Evolutionary conservation across 2,797 vertebrate genomes (phyloP).

Genomic region (Chelon labrosus): DNA sequence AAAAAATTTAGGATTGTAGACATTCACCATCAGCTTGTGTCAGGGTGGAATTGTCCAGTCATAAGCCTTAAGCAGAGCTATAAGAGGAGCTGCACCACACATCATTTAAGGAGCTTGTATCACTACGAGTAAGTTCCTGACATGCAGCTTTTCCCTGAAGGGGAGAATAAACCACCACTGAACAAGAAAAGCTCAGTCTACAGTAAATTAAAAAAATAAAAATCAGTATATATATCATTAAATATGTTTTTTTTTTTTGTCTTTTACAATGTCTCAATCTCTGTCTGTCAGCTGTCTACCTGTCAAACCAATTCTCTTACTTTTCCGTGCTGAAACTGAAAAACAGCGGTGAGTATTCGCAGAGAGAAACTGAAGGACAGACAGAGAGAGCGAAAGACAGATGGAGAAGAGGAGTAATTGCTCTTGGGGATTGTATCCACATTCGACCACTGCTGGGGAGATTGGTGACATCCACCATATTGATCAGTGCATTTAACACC

Average conservation of each 20-base stretch:
- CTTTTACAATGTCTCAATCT: background rate
- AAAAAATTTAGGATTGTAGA: too few relatives aligned
- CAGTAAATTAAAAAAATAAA: too few relatives aligned
- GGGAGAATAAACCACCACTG: background rate
- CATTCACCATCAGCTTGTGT: too few relatives aligned
- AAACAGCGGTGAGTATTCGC: conserved; percentile 3
- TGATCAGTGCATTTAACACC: conserved; percentile 67
- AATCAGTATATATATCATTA: background rate
- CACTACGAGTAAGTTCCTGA: too few relatives aligned
- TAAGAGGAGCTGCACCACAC: too few relatives aligned
- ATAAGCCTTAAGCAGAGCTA: too few relatives aligned
- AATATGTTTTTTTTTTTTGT: too few relatives aligned
- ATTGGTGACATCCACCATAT: conserved; percentile 73
- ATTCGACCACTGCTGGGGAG: conserved; percentile 52
- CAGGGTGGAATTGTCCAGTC: too few relatives aligned
- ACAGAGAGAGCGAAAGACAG: background rate
- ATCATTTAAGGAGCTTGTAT: too few relatives aligned
- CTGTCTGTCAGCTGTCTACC: conserved; percentile 7
- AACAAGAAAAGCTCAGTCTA: background rate
- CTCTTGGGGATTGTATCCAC: conserved; percentile 56
- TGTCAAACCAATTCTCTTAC: conserved; percentile 5
- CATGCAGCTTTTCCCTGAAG: too few relatives aligned
- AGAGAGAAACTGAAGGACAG: background rate
- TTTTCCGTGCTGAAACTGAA: conserved; percentile 9
- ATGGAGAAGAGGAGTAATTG: conserved; percentile 31